Conservation (phyloP, 2,797 vertebrate genomes). For the Dipus sagitta region DNA sequence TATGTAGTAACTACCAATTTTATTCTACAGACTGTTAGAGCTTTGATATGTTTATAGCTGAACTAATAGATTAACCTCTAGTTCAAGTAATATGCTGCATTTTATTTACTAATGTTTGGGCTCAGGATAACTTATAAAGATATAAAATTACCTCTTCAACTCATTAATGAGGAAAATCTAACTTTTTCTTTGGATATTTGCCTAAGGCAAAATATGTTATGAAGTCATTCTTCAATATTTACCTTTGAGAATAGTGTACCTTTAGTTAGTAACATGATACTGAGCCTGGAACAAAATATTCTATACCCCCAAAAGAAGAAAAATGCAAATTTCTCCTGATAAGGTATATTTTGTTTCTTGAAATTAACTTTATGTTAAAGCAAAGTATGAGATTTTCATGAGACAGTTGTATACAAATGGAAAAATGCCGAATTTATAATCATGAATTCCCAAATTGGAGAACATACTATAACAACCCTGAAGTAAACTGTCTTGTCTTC, state of each 20-base stretch:
- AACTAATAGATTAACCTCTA: not conserved
- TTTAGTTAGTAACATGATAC: not conserved
- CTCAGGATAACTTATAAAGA: not conserved
- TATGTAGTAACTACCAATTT: no score
- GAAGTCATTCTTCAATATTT: constrained; percentile 9
- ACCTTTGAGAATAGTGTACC: not conserved
- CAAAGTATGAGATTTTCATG: constrained; percentile 59
- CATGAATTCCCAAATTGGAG: constrained; percentile 48
- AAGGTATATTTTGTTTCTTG: constrained; percentile 57
- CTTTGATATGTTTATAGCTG: not conserved
- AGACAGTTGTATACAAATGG: constrained; percentile 52
- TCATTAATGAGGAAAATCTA: not conserved
- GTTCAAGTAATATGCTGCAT: not conserved
- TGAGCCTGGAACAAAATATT: constrained; percentile 22
- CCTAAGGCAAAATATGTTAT: not conserved
- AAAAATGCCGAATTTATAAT: constrained; percentile 37
- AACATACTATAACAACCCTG: constrained; percentile 31
- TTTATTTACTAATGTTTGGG: not conserved
- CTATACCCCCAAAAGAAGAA: not conserved
- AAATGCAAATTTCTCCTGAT: not conserved
- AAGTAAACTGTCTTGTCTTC: constrained; percentile 65
- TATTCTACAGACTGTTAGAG: not conserved
- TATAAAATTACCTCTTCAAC: not conserved
- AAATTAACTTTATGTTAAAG: constrained; percentile 40
- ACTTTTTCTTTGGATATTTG: constrained; percentile 4